These are phyloP conservation scores for Copsychus sechellarum DNA, from an alignment of 2,113 vertebrate genomes.

Conservation along the genomic window DNA sequence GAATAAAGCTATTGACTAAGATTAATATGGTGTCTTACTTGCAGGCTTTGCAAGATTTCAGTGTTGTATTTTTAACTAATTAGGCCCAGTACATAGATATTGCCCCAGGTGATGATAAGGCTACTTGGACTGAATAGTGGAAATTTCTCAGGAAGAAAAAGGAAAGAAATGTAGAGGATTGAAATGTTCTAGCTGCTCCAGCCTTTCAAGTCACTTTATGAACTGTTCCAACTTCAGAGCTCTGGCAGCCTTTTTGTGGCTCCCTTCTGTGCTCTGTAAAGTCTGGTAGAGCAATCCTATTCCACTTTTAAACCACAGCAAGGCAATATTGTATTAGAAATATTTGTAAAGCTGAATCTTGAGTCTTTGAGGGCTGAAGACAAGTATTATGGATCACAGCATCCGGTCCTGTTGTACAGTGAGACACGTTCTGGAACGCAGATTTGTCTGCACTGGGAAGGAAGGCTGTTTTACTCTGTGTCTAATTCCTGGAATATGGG, in stretches of 20 bases:
- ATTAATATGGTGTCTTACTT: not conserved
- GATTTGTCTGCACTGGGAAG: not conserved
- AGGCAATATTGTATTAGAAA: not conserved
- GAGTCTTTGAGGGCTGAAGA: not conserved
- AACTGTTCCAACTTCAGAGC: not conserved
- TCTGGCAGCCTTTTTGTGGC: not conserved
- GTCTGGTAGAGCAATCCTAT: not conserved
- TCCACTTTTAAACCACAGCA: not conserved
- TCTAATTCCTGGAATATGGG: not conserved
- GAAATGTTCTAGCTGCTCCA: not conserved
- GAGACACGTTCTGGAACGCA: not conserved
- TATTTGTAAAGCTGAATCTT: not conserved
- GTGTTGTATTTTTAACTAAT: conserved; percentile 14
- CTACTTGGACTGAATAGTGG: not conserved
- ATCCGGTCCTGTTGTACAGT: not conserved
- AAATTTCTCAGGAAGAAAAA: not conserved
- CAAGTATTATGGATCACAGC: not conserved
- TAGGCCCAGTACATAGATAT: not conserved
- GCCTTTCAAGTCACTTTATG: not conserved
- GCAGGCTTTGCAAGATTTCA: not conserved
- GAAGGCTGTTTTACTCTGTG: not conserved
- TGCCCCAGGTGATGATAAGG: not conserved
- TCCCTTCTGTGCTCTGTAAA: not conserved
- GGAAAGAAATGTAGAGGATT: not conserved
- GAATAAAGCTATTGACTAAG: not conserved